Evolutionary conservation across 2,888 invertebrate species (phyloP), one percentile per base, ranked within the genome.

Genomic region (Hypolimnas misippus): DNA sequence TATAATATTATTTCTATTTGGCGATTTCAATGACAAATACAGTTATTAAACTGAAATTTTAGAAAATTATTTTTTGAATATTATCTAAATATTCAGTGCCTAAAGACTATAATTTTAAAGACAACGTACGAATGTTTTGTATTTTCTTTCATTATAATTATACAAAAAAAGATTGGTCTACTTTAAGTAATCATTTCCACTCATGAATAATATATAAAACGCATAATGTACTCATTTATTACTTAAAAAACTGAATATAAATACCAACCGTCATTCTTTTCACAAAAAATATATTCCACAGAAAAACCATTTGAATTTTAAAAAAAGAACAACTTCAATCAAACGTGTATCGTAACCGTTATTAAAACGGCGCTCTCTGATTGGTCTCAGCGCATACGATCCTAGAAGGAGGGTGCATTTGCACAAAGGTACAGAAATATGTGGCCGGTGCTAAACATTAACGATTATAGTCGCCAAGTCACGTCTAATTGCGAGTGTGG

Each of bases 371-470:
- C 57, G 70, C 62, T 56, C 58, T 17, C 71, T 72, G 76, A 78
- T 78, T 76, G 76, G 75, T 70, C 67, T 63, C 59, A 63, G 60
- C 63, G 55, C 66, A 63, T 65, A 61, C 62, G 64, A 29, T 29
- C 19, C 67, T 61, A 56, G 63, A 70, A 70, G 77, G 86, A 82
- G 84, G 86, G 86, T 84, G 87, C 88, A 87, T 84, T 84, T 82
- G 89, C 84, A 85, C 84, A 86, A 86, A 89, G 89, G 89, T 86
- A 87, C 81, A 84, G 88, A 86, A 89, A 89, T 89, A 89, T 90
- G 90, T 86, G 89, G 83, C 83, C 86, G 86, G 86, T 86, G 81
- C 89, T 92, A 86, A 90, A 89, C 91, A 89, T 91, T 92, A 90
- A 92, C 90, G 89, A 85, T 90, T 89, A 91, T 92, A 83, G 86